Conservation (phyloP, 2,113 vertebrate genomes). For the Heterotilapia buettikoferi region DNA sequence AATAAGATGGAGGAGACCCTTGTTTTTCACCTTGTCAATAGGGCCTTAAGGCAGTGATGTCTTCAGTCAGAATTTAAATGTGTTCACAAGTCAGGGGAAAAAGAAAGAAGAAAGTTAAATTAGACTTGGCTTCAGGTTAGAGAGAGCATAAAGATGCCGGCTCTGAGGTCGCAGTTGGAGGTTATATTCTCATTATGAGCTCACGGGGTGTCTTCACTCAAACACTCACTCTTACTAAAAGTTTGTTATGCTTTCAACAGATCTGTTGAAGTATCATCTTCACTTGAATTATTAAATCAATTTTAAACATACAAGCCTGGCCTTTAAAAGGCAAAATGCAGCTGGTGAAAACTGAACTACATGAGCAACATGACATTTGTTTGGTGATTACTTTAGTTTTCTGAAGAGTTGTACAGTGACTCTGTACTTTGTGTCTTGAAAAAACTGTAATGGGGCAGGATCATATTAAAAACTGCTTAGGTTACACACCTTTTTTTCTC, state of each 20-base stretch:
- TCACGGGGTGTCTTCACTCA: background rate
- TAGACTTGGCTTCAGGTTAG: background rate
- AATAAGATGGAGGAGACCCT: constrained; percentile 41
- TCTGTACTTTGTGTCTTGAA: background rate
- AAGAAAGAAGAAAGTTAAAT: background rate
- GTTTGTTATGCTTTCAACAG: background rate
- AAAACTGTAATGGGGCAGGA: background rate
- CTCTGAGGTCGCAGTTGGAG: background rate
- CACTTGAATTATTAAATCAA: background rate
- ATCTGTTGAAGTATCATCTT: background rate
- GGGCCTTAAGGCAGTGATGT: background rate
- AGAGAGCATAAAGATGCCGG: background rate
- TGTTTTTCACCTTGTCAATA: constrained; percentile 34
- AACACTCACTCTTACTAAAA: background rate
- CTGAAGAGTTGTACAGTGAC: background rate
- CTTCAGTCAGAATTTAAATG: constrained; percentile 3
- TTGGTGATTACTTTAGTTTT: background rate
- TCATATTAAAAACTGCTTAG: background rate
- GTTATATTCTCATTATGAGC: background rate
- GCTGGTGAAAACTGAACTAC: background rate
- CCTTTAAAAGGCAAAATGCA: background rate
- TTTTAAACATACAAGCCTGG: background rate
- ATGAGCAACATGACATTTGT: background rate
- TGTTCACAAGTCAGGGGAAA: background rate
- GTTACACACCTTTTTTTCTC: background rate